These are phyloP conservation scores for Kryptolebias ocellatus DNA, from an alignment of 2,797 vertebrate genomes.

Conservation along the genomic window DNA sequence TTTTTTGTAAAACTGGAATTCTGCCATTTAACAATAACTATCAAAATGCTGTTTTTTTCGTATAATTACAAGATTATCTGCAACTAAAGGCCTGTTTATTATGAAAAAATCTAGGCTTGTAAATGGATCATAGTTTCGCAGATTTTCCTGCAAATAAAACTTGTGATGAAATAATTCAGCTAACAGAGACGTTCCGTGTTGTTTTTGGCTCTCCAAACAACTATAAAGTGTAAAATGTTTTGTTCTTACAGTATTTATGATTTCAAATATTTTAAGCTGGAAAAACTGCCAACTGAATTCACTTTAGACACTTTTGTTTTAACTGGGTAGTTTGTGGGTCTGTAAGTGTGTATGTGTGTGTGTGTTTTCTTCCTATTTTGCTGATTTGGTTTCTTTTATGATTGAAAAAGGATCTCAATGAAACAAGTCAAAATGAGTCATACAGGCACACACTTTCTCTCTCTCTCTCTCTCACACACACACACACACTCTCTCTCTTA, in stretches of 20 bases:
- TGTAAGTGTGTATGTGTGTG: neutral
- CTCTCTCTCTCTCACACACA: neutral
- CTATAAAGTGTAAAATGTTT: no score
- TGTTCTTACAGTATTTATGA: no score
- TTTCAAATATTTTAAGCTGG: no score
- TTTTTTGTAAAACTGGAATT: neutral
- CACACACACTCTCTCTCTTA: slow-evolving; percentile 28
- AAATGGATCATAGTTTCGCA: neutral
- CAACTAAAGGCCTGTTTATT: neutral
- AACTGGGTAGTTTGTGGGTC: neutral
- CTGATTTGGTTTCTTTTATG: slow-evolving; percentile 21
- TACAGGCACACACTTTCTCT: slow-evolving; percentile 19
- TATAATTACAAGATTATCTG: neutral
- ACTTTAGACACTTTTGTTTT: neutral
- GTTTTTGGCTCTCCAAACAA: no score
- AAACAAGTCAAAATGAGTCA: slow-evolving; percentile 25
- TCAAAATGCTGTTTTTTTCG: neutral
- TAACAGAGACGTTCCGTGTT: no score
- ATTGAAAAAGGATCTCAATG: slow-evolving; percentile 41
- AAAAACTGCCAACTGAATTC: no score
- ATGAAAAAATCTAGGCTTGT: neutral
- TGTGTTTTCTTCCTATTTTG: slow-evolving; percentile 14
- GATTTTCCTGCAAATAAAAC: no score
- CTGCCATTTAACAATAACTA: neutral
- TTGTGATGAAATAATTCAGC: no score